Conservation (phyloP, 2,113 vertebrate genomes). For the Alaudala cheleensis region DNA sequence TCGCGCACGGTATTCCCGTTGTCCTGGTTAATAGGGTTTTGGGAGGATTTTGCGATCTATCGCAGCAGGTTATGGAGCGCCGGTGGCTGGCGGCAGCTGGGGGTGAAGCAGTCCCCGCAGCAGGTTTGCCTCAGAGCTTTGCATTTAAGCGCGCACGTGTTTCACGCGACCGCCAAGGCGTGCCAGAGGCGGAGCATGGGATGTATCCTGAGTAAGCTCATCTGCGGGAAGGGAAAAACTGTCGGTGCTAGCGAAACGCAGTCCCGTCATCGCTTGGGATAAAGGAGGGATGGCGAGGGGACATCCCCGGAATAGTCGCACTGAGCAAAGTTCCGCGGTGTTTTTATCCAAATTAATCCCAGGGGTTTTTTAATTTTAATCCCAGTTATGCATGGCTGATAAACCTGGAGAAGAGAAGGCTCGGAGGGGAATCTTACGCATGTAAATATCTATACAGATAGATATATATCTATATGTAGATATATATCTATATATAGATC, state of each 20-base stretch:
- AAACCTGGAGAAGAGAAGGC: not conserved
- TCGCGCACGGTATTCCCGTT: rapidly evolving
- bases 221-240: no score
- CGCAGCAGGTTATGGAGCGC: not conserved
- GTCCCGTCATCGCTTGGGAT: rapidly evolving
- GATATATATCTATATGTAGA: no score
- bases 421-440: rapidly evolving
- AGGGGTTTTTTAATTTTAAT: not conserved
- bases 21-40: no score
- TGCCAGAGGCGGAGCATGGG: not conserved
- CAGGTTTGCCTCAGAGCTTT: not conserved
- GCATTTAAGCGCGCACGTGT: rapidly evolving
- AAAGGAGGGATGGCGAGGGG: rapidly evolving
- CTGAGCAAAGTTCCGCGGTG: rapidly evolving
- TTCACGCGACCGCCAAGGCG: rapidly evolving
- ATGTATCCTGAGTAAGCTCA: not conserved
- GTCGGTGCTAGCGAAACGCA: rapidly evolving
- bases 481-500: no score
- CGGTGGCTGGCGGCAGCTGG: not conserved
- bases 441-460: not conserved
- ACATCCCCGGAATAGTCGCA: not conserved
- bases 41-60: not conserved
- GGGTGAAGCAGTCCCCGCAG: not conserved
- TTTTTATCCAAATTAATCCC: not conserved
- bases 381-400: not conserved